phyloP scores from a whole-genome alignment of 2,888 invertebrate species.

The Ectemnius lituratus region DNA sequence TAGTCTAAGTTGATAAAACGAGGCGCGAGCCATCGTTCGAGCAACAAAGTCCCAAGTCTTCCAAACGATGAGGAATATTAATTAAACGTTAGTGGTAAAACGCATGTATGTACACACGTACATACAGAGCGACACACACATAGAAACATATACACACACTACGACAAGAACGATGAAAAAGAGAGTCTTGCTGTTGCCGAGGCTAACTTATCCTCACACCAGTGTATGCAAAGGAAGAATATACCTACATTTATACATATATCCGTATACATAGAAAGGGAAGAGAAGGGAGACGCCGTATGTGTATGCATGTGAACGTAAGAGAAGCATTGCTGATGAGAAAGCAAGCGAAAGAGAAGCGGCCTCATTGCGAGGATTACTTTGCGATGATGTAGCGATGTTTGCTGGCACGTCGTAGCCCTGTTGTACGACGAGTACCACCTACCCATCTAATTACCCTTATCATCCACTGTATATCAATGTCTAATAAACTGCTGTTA shows the following conservation, averaged over 20 bases:
- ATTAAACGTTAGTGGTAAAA: conserved; percentile 41
- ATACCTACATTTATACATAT: conserved; percentile 52
- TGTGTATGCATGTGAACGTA: conserved; percentile 46
- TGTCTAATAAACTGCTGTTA: conserved; percentile 77
- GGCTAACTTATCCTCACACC: conserved; percentile 45
- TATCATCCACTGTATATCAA: conserved; percentile 76
- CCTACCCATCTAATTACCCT: conserved; percentile 68
- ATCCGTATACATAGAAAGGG: conserved; percentile 38
- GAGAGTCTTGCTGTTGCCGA: conserved; percentile 25
- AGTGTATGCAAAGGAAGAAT: conserved; percentile 48
- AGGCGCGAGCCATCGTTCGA: conserved; percentile 32
- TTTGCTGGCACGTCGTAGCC: conserved; percentile 64
- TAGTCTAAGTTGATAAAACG: conserved; percentile 59
- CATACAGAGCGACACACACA: background rate
- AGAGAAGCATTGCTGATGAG: conserved; percentile 29
- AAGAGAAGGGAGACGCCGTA: conserved; percentile 32
- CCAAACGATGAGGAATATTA: conserved; percentile 61
- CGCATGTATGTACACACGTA: too few species aligned
- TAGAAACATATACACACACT: conserved; percentile 7
- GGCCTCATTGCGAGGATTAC: conserved; percentile 34
- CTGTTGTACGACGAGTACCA: conserved; percentile 66
- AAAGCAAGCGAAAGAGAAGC: conserved; percentile 30
- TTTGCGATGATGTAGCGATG: conserved; percentile 52
- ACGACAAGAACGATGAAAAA: conserved; percentile 20
- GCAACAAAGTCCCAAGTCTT: conserved; percentile 76